Evolutionary conservation across 2,113 vertebrate species (phyloP).

Genomic region (Melanocharis versteri): DNA sequence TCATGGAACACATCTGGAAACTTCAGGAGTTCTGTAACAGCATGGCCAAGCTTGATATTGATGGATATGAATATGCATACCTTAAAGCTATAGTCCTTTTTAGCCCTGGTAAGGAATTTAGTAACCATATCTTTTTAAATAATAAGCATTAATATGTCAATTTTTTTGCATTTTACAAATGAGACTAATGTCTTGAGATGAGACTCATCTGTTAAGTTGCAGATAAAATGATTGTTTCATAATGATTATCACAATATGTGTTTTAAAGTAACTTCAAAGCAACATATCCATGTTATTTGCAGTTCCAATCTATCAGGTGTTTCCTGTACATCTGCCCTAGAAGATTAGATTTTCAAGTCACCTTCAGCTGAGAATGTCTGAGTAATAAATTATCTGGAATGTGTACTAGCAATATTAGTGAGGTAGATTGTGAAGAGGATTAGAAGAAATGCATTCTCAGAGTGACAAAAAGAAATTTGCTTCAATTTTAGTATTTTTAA

Average conservation of each 20-base stretch:
- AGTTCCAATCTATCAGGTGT: not conserved
- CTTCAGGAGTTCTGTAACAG: slow-evolving; percentile 99
- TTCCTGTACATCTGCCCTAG: not conserved
- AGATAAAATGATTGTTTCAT: not conserved
- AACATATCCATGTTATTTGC: not conserved
- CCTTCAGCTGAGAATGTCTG: not conserved
- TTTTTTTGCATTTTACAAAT: not conserved
- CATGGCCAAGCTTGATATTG: slow-evolving; percentile 92
- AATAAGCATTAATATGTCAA: not conserved
- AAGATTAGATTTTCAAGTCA: not conserved
- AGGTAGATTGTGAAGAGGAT: not conserved
- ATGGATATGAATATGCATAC: slow-evolving; percentile 97
- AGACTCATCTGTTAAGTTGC: not conserved
- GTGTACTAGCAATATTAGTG: not conserved
- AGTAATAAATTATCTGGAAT: not conserved
- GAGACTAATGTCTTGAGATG: not conserved
- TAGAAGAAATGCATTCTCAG: not conserved
- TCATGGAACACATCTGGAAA: slow-evolving; percentile 99
- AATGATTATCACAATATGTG: not conserved
- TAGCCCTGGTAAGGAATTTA: slow-evolving; percentile 87
- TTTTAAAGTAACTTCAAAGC: not conserved
- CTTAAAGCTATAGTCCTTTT: slow-evolving; percentile 97
- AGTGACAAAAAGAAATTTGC: not conserved
- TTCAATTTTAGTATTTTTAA: not conserved
- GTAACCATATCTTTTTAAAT: not conserved